Conservation (phyloP, 1,140 invertebrate species). For the Diabrotica undecimpunctata region DNA sequence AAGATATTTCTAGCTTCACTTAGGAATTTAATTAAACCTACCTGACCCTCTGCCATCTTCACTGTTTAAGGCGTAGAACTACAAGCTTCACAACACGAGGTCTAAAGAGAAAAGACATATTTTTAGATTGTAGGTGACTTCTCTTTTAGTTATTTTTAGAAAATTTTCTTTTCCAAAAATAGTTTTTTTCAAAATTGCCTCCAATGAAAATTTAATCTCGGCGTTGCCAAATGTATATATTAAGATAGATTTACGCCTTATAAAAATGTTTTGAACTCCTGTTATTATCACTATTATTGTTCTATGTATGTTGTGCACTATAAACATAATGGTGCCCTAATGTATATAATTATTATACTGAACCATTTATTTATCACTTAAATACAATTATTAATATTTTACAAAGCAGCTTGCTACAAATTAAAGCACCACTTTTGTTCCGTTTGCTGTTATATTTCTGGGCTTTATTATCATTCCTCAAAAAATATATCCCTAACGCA, state of each 20-base stretch:
- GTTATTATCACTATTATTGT: no score
- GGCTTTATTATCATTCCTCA: no score
- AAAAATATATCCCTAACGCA: no score
- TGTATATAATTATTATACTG: no score
- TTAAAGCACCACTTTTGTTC: no score
- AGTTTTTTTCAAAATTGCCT: constrained; percentile 8
- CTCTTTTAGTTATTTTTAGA: constrained; percentile 11
- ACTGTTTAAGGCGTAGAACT: not conserved
- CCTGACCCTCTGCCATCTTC: constrained; percentile 14
- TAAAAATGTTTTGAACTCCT: no score
- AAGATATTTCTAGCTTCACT: no score
- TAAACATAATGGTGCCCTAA: no score
- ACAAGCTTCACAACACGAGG: not conserved
- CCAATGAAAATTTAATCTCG: not conserved
- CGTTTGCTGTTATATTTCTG: no score
- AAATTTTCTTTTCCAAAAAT: not conserved
- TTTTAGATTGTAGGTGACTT: constrained; percentile 12
- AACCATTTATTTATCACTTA: not conserved
- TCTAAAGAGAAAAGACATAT: constrained; percentile 8
- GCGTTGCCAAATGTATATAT: not conserved
- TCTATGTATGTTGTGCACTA: no score
- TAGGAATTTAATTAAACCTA: not conserved
- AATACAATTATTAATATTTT: not conserved
- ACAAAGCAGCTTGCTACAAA: not conserved
- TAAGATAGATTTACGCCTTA: no score